Evolutionary conservation across 2,113 vertebrate genomes (phyloP).

Genomic region (Acrocephalus kingi): DNA sequence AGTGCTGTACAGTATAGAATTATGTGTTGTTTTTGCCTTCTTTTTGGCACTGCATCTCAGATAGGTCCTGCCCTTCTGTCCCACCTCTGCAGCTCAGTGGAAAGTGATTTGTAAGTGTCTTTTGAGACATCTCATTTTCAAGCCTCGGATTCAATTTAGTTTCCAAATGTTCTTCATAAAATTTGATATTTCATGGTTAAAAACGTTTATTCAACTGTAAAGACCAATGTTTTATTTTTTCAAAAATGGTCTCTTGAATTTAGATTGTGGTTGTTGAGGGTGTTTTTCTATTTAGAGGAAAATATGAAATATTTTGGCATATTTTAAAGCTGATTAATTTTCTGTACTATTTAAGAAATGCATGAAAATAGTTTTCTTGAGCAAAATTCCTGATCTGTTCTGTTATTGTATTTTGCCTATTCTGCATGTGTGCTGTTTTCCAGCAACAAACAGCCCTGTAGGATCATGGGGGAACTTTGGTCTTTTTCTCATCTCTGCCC

Average conservation of each 20-base stretch:
- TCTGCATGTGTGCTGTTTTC: background rate
- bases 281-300: background rate
- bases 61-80: background rate
- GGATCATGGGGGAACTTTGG: background rate
- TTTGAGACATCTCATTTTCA: background rate
- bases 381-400: background rate
- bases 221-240: background rate
- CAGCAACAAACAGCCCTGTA: background rate
- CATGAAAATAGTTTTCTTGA: background rate
- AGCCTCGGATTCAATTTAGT: background rate
- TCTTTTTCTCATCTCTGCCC: background rate
- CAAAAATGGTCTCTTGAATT: background rate
- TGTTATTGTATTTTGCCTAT: background rate
- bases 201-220: background rate
- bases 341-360: background rate
- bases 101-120: background rate
- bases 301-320: background rate
- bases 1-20: background rate
- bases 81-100: background rate
- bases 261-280: background rate
- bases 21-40: background rate
- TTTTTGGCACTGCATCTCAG: background rate
- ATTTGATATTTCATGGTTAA: background rate
- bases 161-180: background rate
- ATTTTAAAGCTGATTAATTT: background rate